Evolutionary conservation across 2,797 vertebrate genomes (phyloP), one percentile per base, ranked within the genome.

Genomic region (Sciurus carolinensis): DNA sequence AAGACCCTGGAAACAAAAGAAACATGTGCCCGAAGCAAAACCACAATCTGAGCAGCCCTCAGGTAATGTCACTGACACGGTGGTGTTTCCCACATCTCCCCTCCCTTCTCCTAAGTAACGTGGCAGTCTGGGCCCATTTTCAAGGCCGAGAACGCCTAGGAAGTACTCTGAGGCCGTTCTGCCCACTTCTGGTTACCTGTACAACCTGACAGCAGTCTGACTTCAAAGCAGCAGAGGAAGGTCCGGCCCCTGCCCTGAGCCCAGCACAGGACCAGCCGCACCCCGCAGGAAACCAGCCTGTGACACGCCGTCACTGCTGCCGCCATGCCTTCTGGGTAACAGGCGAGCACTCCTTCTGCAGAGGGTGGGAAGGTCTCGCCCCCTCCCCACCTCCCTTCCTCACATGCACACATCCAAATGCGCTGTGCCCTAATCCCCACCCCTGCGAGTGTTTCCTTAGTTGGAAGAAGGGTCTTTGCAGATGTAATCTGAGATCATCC

Each of bases 21-120:
- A 30, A 24, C 36, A 28, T 94, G 86, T 79, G 92, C 90, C 96
- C 91, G 95, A 97, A 96, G 97, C 91, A 42, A 11, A 97, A 87
- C 80, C 81, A 94, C 54, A 79, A 94, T 94, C 79, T 89, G 67
- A 96, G 95, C 85, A 95, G 95, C 44, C 92, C 9, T 93, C 87
- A 79, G 8, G 67, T 24, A 76, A 69, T 44, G 22, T 95, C 79
- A 85, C 5, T 81, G 73, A 95, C 17, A 26, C 2, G 24, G 76
- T 83, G 52, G 88, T 1, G 89, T 26, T 52, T 93, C 86, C 67
- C n/a, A 88, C 22, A n/a, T 83, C 80, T 81, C 59, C 66, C 44
- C 33, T 47, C 30, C 81, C 3, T 85, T 92, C 95, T 57, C 69
- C 77, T 91, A 52, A 91, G 90, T 33, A 52, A 4, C 47, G 13